phyloP scores from a whole-genome alignment of 2,113 vertebrate genomes.

The Pelobates fuscus region DNA sequence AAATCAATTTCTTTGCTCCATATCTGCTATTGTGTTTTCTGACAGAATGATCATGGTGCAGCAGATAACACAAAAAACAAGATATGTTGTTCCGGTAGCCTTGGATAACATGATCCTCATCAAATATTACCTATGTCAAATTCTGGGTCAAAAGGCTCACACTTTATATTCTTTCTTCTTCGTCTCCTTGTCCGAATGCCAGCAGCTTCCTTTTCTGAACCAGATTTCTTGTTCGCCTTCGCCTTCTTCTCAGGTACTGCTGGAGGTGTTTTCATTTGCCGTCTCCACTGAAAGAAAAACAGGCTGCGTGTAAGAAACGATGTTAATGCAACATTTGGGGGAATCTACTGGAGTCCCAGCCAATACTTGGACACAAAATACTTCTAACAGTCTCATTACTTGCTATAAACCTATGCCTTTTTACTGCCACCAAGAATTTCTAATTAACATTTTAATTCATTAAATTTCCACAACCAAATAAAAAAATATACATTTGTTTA shows the following conservation, averaged over 20 bases:
- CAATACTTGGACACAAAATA: no score
- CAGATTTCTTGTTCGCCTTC: constrained; percentile 45
- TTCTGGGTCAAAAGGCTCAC: constrained; percentile 54
- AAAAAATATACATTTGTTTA: no score
- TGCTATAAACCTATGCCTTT: no score
- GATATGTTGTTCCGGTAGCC: not conserved
- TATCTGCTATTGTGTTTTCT: no score
- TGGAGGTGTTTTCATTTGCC: constrained; percentile 55
- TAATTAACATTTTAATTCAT: no score
- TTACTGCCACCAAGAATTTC: no score
- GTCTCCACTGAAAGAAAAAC: constrained; percentile 64
- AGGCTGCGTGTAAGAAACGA: constrained; percentile 27
- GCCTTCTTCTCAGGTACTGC: constrained; percentile 61
- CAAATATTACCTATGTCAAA: constrained; percentile 14
- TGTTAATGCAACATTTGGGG: not conserved
- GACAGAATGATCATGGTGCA: no score
- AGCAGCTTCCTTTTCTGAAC: constrained; percentile 63
- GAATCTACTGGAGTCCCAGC: not conserved
- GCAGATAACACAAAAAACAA: no score
- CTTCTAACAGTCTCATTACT: no score
- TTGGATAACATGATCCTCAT: not conserved
- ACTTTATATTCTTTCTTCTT: constrained; percentile 64
- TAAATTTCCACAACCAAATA: no score
- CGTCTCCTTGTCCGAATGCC: constrained; percentile 71
- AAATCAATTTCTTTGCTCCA: no score